These are phyloP conservation scores for Hippocampus kuda DNA, from an alignment of 2,797 vertebrate genomes.

Conservation along the genomic window DNA sequence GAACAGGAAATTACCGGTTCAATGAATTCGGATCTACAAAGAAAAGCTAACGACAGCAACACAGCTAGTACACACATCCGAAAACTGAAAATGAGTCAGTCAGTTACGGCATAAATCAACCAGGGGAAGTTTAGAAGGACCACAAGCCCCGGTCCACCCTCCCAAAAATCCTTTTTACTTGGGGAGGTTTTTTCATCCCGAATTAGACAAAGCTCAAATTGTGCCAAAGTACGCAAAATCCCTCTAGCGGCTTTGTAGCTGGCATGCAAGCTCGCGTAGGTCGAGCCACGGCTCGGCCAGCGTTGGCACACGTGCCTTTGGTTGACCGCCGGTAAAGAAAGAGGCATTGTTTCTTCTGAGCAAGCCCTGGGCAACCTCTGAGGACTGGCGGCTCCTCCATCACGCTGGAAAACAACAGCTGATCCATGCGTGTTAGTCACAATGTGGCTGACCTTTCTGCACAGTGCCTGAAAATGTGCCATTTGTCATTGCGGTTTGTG, in stretches of 20 bases:
- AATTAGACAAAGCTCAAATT: neutral
- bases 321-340: neutral
- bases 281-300: neutral
- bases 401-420: neutral
- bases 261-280: too few relatives aligned
- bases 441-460: neutral
- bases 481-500: neutral
- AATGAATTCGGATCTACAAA: too few relatives aligned
- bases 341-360: neutral
- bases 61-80: too few relatives aligned
- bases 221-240: neutral
- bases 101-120: too few relatives aligned
- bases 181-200: neutral
- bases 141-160: neutral
- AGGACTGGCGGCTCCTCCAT: neutral
- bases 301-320: neutral
- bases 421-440: neutral
- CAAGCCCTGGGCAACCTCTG: neutral
- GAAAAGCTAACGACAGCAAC: too few relatives aligned
- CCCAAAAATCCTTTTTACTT: neutral
- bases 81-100: too few relatives aligned
- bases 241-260: neutral
- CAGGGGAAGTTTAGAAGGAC: neutral
- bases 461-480: neutral
- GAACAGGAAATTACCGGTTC: neutral